Base-by-base conservation (phyloP, 2,797 vertebrate genomes). In the Coluber constrictor region DNA sequence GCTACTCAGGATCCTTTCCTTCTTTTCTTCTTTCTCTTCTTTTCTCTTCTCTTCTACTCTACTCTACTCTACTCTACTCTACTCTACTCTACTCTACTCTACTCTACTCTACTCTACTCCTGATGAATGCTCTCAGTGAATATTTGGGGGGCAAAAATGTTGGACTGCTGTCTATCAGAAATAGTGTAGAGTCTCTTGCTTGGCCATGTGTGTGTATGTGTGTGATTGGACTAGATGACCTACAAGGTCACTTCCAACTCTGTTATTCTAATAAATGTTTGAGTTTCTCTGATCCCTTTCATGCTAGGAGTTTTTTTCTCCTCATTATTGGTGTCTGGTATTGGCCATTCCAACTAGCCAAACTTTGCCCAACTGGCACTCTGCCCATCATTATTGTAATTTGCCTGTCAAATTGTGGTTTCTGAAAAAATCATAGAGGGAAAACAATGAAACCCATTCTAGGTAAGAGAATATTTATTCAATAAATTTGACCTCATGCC, bases 61-160 rank as follows among this genome's bases (percentile, higher is more conserved):
- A 56, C 1, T 56, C 2, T 60, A 60, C 8, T 60, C 59, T 25
- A 60, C 8, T 60, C 59, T 60, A 60, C 1, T 60, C 59, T 60
- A 25, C 9, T 60, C 59, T 60, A 25, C 3, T 60, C 59, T 54
- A 54, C 2, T 54, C 54, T 12, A 54, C 2, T 54, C 54, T 12
- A 54, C 2, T 29, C 61, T 13, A 15, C 0, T 70, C 63, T 7
- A 32, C 0, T 66, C 63, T 5, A 15, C 0, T 66, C 60, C 10
- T 70, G 66, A 37, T 15, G 15, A 70, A 70, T 70, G 66, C 32
- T 70, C 15, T 32, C n/a, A 70, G n/a, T 32, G 10, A 16, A 70
- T 70, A 32, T 32, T 32, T 32, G 15, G 66, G n/a, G 27, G 61
- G 25, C 59, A 29, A 29, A 29, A 29, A 63, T 63, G 13, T 63